Evolutionary conservation across 2,113 vertebrate species (phyloP).

Genomic region (Lampris megalopsis): DNA sequence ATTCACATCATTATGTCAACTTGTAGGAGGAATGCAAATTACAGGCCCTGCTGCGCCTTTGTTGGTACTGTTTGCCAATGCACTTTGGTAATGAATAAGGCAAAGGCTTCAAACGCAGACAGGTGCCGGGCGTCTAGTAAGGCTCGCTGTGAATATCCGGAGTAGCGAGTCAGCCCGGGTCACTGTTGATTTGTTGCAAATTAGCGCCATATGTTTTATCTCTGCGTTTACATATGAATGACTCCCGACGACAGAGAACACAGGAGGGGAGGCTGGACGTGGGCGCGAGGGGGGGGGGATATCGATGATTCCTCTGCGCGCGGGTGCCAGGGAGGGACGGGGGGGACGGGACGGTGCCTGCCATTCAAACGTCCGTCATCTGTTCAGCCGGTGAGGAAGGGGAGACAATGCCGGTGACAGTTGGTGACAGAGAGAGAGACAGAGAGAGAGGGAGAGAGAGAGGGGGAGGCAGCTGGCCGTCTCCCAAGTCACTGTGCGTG

Average conservation of each 20-base stretch:
- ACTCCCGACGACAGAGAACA: constrained; percentile 51
- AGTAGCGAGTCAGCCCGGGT: constrained; percentile 66
- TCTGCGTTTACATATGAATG: constrained; percentile 79
- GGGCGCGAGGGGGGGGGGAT: constrained; percentile 58
- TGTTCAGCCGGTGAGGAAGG: constrained; percentile 68
- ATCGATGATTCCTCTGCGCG: constrained; percentile 65
- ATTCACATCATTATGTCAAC: constrained; percentile 78
- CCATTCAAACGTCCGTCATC: constrained; percentile 78
- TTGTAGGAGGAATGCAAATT: constrained; percentile 74
- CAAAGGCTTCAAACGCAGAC: constrained; percentile 72
- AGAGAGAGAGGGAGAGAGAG: no score
- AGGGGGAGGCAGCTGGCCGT: constrained; percentile 67
- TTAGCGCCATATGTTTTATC: constrained; percentile 79
- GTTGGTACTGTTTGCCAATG: constrained; percentile 70
- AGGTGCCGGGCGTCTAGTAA: constrained; percentile 69
- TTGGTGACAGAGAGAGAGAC: constrained; percentile 66
- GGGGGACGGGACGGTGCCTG: constrained; percentile 44
- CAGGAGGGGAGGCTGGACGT: constrained; percentile 51
- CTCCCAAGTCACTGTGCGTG: constrained; percentile 61
- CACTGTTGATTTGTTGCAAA: constrained; percentile 80
- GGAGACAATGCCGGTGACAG: constrained; percentile 74
- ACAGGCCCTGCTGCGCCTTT: constrained; percentile 68
- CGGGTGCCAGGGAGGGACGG: constrained; percentile 6
- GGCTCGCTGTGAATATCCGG: constrained; percentile 64
- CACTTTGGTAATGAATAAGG: constrained; percentile 77